A percentile compares a stretch with the other conserved stretches of the same genome.
Conservation (phyloP, 2,888 invertebrate genomes). For the Tolmerus cingulatus region DNA sequence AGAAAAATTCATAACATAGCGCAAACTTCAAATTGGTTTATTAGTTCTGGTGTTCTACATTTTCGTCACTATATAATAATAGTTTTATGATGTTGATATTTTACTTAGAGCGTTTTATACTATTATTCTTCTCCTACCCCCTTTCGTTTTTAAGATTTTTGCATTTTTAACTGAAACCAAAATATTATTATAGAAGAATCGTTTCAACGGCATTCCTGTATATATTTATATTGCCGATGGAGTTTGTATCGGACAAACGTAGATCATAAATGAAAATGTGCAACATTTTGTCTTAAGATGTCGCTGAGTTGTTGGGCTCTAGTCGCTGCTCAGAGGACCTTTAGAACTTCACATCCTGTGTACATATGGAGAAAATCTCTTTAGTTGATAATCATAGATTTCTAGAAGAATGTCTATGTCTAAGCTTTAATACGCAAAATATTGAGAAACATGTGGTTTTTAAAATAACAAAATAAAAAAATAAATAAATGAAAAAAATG, state of each 20-base stretch:
- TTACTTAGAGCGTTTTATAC: not conserved
- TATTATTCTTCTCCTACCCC: not conserved
- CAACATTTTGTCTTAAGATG: not conserved
- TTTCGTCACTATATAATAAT: not conserved
- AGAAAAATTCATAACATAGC: not conserved
- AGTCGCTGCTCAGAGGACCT: not conserved
- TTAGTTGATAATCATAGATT: conserved; percentile 23
- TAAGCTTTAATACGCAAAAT: conserved; percentile 25
- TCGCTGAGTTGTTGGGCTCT: not conserved
- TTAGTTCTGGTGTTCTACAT: not conserved
- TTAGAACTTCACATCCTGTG: not conserved
- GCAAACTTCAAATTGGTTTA: not conserved
- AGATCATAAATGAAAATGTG: not conserved
- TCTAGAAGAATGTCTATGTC: conserved; percentile 30
- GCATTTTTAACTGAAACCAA: not conserved
- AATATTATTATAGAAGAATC: not conserved
- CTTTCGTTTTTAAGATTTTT: not conserved
- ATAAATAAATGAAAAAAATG: not conserved
- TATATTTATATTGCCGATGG: not conserved
- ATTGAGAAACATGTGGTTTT: not conserved
- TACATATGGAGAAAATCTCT: conserved; percentile 11
- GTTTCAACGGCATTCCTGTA: not conserved
- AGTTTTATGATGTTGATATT: not conserved
- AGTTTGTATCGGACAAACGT: not conserved
- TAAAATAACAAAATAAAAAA: not conserved